Percentiles rank a stretch among this genome's conserved stretches.
Conservation (phyloP, 92 coral and sea anemone species). For the Porites rus region DNA sequence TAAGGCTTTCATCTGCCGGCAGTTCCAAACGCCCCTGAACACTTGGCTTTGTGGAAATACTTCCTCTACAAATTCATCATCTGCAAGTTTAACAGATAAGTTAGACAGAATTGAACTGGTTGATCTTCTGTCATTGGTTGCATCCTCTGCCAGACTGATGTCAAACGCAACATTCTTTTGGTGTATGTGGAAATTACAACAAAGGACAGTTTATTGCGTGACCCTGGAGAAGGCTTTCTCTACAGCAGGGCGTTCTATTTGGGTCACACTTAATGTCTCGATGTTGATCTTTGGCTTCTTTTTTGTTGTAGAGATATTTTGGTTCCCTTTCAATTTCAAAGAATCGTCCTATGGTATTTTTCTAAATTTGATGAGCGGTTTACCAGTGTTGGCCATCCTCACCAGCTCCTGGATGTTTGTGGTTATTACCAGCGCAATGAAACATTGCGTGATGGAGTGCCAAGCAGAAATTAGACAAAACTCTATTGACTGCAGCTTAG, state of each 20-base stretch:
- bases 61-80: slow-evolving; percentile 10
- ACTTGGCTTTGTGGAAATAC: slow-evolving; percentile 51
- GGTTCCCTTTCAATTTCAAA: slow-evolving; percentile 14
- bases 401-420: slow-evolving; percentile 69
- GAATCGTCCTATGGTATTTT: neutral
- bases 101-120: slow-evolving; percentile 5
- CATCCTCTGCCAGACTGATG: slow-evolving; percentile 38
- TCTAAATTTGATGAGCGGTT: neutral
- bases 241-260: slow-evolving; percentile 42
- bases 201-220: slow-evolving; percentile 21
- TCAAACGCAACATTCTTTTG: slow-evolving; percentile 71
- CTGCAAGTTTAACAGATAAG: neutral
- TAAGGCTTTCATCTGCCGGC: slow-evolving; percentile 51
- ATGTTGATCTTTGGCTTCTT: slow-evolving; percentile 33
- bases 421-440: slow-evolving; percentile 55
- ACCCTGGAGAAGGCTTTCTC: slow-evolving; percentile 49
- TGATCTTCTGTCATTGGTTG: slow-evolving; percentile 1
- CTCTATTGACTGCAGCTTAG: slow-evolving; percentile 22
- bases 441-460: slow-evolving; percentile 52
- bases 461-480: slow-evolving; percentile 41
- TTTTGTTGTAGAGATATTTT: slow-evolving; percentile 10
- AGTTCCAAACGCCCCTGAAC: slow-evolving; percentile 33
- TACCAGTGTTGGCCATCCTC: slow-evolving; percentile 61
- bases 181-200: slow-evolving; percentile 56
- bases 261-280: slow-evolving; percentile 58